Evolutionary conservation across 2,113 vertebrate genomes (phyloP), one percentile per base, ranked within the genome.

Genomic region (Cnemophilus loriae): DNA sequence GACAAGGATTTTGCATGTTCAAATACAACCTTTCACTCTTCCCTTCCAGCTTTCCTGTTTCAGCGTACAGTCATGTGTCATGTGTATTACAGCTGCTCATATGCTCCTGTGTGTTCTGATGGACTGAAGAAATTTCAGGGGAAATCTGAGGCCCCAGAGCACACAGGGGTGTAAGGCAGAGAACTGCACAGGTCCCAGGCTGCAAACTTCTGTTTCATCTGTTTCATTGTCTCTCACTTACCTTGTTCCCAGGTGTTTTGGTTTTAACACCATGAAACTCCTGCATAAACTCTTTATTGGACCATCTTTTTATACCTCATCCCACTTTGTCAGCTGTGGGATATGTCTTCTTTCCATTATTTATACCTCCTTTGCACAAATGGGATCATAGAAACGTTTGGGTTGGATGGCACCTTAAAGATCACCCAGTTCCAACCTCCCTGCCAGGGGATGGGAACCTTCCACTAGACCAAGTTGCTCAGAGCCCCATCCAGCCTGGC

Each of bases 81-180:
- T 0, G 0, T 56, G 16, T 90, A 13, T 71, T 59, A 63, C 1
- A 3, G 69, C 52, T 87, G 33, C 42, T 91, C 16, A 11, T 32
- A 41, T 65, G 71, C 57, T 83, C 53, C 67, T 7, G 0, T 60
- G 32, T 71, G 23, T 67, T 68, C 76, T 16, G 4, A 60, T 56
- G 32, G 70, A 64, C 55, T 18, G 49, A 71, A 68, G 52, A 24
- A 71, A 71, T 61, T 39, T 60, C 78, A 79, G 76, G 73, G 49
- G 74, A 84, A 84, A 82, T 35, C 47, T 28, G 52, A 55, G 30
- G 39, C 39, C 21, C 15, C 35, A 39, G 41, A 52, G 39, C 0
- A 3, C n/a, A 21, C n/a, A 67, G 49, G 9, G 13, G 6, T 69
- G 16, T 33, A 41, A 80, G 57, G 52, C 35, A 47, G 30, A 87